Evolutionary conservation across 2,888 invertebrate species (phyloP), one percentile per base, ranked within the genome.

Genomic region (Liopterus haemorrhoidalis): DNA sequence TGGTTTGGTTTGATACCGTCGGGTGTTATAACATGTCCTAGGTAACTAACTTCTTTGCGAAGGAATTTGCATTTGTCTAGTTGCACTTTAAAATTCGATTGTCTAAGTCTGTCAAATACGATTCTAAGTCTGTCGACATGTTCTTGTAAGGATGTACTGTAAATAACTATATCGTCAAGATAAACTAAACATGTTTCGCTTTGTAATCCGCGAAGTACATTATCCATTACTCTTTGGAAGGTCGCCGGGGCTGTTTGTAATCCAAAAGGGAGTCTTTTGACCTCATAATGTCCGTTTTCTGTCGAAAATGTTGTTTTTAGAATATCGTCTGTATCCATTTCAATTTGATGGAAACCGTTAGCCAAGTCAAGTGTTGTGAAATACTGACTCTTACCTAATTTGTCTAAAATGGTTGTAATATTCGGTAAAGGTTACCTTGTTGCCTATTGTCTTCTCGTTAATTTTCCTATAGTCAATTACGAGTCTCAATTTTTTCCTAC

Each of bases 321-420:
- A 12, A 42, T 32, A 22, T 57, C 51, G 12, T 45, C 20, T 9
- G 41, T 22, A 4, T 43, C 44, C n/a, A 58, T 42, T 11, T 49
- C 46, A 9, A 59, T 50, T 37, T 59, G 57, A 22, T 51, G 52
- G 21, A 54, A 58, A 5, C 57, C 59, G n/a, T 25, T 45, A 1
- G 53, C 48, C 2, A 56, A 38, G 43, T 61, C 57, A 4, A 57
- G 30, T 0, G 46, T 49, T 1, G 54, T 50, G 38, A 58, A 41
- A 43, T 49, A 49, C 9, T 33, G 24, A 42, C 25, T 19, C 25
- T 33, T 35, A 8, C 49, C 49, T 37, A 48, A 21, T 15, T 50
- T 49, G 36, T 48, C 48, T 12, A 51, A 11, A 4, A 49, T 46
- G 4, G 42, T 41, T 1, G 22, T 28, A 11, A 52, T 44, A 9